These are phyloP conservation scores for Heterodera schachtii DNA, from an alignment of 1,140 invertebrate genomes.

Conservation along the genomic window DNA sequence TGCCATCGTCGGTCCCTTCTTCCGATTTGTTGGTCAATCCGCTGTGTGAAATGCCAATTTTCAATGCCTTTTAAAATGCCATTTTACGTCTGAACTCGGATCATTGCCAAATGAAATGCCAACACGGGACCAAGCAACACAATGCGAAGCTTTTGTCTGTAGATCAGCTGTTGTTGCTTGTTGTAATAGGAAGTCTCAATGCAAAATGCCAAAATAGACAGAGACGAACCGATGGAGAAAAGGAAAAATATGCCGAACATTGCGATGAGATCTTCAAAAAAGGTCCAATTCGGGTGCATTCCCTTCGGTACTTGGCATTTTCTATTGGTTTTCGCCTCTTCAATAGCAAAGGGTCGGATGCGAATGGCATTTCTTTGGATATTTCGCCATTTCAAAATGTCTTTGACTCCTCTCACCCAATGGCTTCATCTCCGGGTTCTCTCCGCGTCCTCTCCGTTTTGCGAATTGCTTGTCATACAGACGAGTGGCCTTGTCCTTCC, in stretches of 20 bases:
- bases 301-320: too few species aligned
- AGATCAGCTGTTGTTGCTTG: slow-evolving; percentile 8
- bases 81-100: too few species aligned
- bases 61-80: too few species aligned
- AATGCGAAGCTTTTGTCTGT: slow-evolving; percentile 8
- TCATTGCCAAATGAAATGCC: neutral
- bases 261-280: slow-evolving; percentile 10
- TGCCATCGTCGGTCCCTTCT: neutral
- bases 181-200: slow-evolving; percentile 14
- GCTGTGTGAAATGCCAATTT: neutral
- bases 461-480: neutral
- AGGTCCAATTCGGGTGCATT: too few species aligned
- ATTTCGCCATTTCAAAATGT: neutral
- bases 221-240: slow-evolving; percentile 1
- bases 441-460: neutral
- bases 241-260: slow-evolving; percentile 25
- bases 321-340: too few species aligned
- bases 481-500: neutral
- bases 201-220: slow-evolving; percentile 22
- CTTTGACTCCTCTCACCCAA: neutral
- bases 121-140: neutral
- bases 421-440: slow-evolving; percentile 17
- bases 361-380: too few species aligned
- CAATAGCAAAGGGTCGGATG: too few species aligned
- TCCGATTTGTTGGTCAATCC: neutral